These are phyloP conservation scores for Willowsia nigromaculata DNA, from an alignment of 2,888 invertebrate genomes.

Conservation along the genomic window DNA sequence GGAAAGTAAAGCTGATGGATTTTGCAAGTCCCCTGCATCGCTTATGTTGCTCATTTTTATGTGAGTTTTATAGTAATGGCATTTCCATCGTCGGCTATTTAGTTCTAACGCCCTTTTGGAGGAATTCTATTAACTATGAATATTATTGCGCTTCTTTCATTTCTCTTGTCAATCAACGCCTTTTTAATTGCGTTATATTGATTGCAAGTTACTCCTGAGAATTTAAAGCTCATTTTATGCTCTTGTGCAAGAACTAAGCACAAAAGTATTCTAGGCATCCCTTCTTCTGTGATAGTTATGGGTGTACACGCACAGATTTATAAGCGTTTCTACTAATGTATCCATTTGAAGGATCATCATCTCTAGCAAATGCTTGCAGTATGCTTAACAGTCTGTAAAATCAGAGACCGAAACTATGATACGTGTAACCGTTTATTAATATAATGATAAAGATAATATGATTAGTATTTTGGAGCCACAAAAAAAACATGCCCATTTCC, in stretches of 20 bases:
- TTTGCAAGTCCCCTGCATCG: too few species aligned
- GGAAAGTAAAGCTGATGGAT: too few species aligned
- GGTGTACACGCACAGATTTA: background rate
- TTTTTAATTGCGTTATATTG: conserved; percentile 10
- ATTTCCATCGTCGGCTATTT: too few species aligned
- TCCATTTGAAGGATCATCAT: background rate
- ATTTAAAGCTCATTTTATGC: background rate
- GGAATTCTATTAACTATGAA: background rate
- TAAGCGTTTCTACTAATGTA: background rate
- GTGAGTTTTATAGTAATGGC: too few species aligned
- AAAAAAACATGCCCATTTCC: background rate
- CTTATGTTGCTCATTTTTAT: too few species aligned
- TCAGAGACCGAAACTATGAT: conserved; percentile 7
- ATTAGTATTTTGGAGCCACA: background rate
- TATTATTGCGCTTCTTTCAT: background rate
- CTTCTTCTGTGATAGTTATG: too few species aligned
- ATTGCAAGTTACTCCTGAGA: background rate
- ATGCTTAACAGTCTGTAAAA: background rate
- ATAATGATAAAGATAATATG: background rate
- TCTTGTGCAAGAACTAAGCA: too few species aligned
- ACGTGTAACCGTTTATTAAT: background rate
- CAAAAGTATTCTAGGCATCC: too few species aligned
- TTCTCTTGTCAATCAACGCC: conserved; percentile 37
- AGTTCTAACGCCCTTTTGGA: background rate
- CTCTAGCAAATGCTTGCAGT: background rate